Evolutionary conservation across 2,888 invertebrate genomes (phyloP).

Genomic region (Abrostola triplasia): DNA sequence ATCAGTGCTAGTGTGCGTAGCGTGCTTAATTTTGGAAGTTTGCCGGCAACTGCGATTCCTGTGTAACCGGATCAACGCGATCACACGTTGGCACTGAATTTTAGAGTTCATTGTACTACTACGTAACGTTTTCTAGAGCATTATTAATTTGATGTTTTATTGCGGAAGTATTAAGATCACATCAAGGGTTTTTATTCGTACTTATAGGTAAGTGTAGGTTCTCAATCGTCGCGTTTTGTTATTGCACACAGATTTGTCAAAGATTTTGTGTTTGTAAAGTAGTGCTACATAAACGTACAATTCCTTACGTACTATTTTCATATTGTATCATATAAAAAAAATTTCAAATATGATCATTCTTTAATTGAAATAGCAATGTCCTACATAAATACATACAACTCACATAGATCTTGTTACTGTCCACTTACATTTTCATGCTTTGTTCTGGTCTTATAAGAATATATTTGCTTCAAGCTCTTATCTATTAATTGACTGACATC

Average conservation of each 20-base stretch:
- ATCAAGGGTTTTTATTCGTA: not conserved
- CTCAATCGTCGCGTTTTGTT: too few relatives aligned
- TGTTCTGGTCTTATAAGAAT: not conserved
- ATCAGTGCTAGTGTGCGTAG: slow-evolving; percentile 36
- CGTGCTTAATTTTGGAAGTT: slow-evolving; percentile 52
- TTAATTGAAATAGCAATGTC: not conserved
- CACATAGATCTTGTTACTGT: not conserved
- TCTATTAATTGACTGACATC: not conserved
- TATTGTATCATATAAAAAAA: too few relatives aligned
- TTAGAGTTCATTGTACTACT: slow-evolving; percentile 57
- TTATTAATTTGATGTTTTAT: slow-evolving; percentile 21
- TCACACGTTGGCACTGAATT: slow-evolving; percentile 61
- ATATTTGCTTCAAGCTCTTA: not conserved
- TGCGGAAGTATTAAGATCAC: slow-evolving; percentile 16
- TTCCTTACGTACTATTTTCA: too few relatives aligned
- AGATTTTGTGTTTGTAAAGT: too few relatives aligned
- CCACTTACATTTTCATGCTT: not conserved
- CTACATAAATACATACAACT: not conserved
- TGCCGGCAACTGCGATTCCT: slow-evolving; percentile 52
- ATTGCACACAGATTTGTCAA: too few relatives aligned
- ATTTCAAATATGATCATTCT: not conserved
- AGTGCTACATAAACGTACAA: too few relatives aligned
- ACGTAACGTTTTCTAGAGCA: slow-evolving; percentile 41
- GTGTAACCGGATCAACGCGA: slow-evolving; percentile 58
- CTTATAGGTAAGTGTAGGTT: too few relatives aligned